These are phyloP conservation scores for Porites lobata DNA, from an alignment of 92 coral and sea anemone species.

Conservation along the genomic window DNA sequence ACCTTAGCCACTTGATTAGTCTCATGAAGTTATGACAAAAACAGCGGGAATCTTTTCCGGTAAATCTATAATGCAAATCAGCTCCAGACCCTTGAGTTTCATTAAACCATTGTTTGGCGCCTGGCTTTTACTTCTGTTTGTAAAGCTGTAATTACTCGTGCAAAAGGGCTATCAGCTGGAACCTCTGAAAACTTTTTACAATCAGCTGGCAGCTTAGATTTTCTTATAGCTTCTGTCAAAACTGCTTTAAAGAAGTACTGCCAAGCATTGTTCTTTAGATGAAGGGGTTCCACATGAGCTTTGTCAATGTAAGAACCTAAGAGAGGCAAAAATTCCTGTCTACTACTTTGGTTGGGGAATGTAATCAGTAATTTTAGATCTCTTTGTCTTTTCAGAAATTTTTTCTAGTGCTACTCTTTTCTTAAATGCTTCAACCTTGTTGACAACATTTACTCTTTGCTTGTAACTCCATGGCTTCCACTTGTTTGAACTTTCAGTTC, in stretches of 20 bases:
- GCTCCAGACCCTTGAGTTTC: constrained; percentile 52
- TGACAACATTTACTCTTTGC: constrained; percentile 56
- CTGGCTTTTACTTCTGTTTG: too few species aligned
- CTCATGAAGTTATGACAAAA: constrained; percentile 62
- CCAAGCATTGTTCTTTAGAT: constrained; percentile 70
- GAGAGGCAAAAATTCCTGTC: constrained; percentile 67
- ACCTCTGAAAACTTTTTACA: constrained; percentile 66
- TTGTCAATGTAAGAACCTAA: constrained; percentile 55
- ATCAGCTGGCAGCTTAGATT: constrained; percentile 63
- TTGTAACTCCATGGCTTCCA: constrained; percentile 59
- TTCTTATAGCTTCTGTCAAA: constrained; percentile 60
- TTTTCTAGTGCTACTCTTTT: constrained; percentile 37
- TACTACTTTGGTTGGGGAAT: constrained; percentile 64
- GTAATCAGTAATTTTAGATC: constrained; percentile 61
- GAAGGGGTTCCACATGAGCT: constrained; percentile 71
- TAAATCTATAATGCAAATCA: constrained; percentile 62
- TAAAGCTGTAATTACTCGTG: too few species aligned
- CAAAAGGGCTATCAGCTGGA: constrained; percentile 58
- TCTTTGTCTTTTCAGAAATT: constrained; percentile 41
- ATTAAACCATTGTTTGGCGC: constrained; percentile 63
- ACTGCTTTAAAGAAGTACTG: constrained; percentile 56
- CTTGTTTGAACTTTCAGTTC: constrained; percentile 17
- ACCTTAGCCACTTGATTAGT: constrained; percentile 52
- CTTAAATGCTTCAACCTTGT: constrained; percentile 61
- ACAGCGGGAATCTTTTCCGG: constrained; percentile 63